These are phyloP conservation scores for Peucedramus taeniatus DNA, from an alignment of 2,113 vertebrate species.

Conservation along the genomic window DNA sequence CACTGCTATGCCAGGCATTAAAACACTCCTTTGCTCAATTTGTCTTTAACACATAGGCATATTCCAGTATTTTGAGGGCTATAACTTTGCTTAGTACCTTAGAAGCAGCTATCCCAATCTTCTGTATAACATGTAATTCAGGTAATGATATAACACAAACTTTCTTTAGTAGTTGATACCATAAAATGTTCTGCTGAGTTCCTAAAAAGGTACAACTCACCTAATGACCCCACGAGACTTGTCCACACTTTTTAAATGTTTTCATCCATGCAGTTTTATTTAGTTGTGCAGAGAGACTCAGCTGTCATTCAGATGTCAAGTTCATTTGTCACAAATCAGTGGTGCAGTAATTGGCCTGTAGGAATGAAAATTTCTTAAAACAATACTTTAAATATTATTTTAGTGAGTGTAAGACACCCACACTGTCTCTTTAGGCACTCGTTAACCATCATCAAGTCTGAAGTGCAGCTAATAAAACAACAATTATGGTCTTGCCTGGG, in stretches of 20 bases:
- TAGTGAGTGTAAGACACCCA: neutral
- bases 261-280: neutral
- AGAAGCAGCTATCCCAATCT: neutral
- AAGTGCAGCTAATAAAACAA: neutral
- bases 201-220: neutral
- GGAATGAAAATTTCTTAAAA: neutral
- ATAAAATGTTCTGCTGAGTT: neutral
- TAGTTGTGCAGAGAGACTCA: neutral
- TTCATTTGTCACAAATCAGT: neutral
- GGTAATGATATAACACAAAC: neutral
- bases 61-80: neutral
- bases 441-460: neutral
- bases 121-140: neutral
- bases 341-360: neutral
- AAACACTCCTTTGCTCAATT: neutral
- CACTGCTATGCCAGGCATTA: neutral
- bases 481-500: neutral
- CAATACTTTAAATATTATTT: neutral
- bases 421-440: neutral
- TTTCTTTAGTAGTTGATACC: neutral
- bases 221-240: neutral
- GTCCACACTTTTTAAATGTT: neutral
- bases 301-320: neutral
- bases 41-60: neutral
- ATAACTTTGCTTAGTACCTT: neutral